Evolutionary conservation across 2,797 vertebrate species (phyloP), one percentile per base, ranked within the genome.

Genomic region (Propithecus deckenii): DNA sequence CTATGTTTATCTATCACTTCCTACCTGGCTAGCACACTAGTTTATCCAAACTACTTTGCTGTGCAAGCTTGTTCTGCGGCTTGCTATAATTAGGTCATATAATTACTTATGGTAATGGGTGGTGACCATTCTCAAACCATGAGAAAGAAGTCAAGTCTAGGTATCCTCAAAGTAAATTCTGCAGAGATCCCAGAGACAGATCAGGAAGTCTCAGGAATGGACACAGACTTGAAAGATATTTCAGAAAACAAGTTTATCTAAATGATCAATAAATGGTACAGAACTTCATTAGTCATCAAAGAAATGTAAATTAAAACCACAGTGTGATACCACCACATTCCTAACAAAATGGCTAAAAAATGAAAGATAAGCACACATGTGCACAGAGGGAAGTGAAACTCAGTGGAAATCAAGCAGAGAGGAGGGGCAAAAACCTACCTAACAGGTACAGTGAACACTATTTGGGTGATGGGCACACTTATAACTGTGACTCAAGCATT

Each of bases 271-370:
- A 91, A 95, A 52, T 38, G 30, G 30, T 96, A 15, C 14, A 63
- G n/a, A 94, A 74, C 30, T 91, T 75, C 23, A 41, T 96, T 88
- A 80, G 50, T 95, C 50, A 80, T 87, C 57, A 92, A 76, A 84
- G 50, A 85, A 72, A 85, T 75, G 43, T 50, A 88, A 5, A 59
- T 84, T 93, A 94, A 95, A 93, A 76, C 35, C 50, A 84, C 32
- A 84, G 25, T 35, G 41, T 91, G n/a, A 72, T 95, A 67, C 22
- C 50, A 90, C 57, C 89, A 32, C 25, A 74, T 89, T 92, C 50
- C 63, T 71, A 90, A 84, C 13, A 90, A 81, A 94, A 89, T 83
- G 35, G 61, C 63, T 92, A 59, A 28, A 59, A 59, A 59, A 59
- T 59, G 25, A 11, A 59, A 59, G 25, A 59, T 59, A 28, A 59